Evolutionary conservation across 2,888 invertebrate genomes (phyloP).

Genomic region (Meiosimyza platycephala): DNA sequence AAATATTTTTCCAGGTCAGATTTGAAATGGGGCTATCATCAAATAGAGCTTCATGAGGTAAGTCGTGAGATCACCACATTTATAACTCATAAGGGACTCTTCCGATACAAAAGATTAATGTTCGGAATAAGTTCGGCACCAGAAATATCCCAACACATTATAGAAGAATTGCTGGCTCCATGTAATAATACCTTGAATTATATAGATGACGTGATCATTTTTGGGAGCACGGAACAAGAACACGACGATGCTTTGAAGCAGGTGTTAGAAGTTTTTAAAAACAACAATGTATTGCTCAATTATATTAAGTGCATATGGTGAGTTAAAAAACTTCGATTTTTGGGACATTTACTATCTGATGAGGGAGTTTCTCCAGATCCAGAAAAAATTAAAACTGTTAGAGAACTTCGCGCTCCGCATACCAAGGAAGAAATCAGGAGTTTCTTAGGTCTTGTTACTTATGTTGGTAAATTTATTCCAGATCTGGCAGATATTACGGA

Average conservation of each 20-base stretch:
- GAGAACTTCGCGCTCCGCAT: slow-evolving; percentile 35
- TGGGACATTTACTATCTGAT: slow-evolving; percentile 38
- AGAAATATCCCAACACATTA: slow-evolving; percentile 49
- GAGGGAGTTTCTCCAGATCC: slow-evolving; percentile 42
- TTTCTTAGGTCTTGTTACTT: slow-evolving; percentile 40
- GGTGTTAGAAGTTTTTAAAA: too few species aligned
- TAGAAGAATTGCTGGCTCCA: slow-evolving; percentile 50
- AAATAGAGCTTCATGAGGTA: slow-evolving; percentile 49
- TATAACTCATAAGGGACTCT: slow-evolving; percentile 45
- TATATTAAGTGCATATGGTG: too few species aligned
- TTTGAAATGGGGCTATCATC: slow-evolving; percentile 54
- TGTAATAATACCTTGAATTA: slow-evolving; percentile 53
- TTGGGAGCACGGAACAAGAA: slow-evolving; percentile 49
- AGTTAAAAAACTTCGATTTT: too few species aligned
- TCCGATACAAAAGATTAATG: slow-evolving; percentile 59
- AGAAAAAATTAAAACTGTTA: slow-evolving; percentile 45
- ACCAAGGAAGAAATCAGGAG: slow-evolving; percentile 40
- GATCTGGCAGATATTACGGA: too few species aligned
- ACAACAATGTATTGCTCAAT: too few species aligned
- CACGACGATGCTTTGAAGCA: slow-evolving; percentile 46
- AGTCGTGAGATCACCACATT: slow-evolving; percentile 46
- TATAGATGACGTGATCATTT: slow-evolving; percentile 49
- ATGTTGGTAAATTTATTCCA: slow-evolving; percentile 41
- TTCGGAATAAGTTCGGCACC: slow-evolving; percentile 59
- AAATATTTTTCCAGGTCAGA: slow-evolving; percentile 55